phyloP scores from a whole-genome alignment of 2,113 vertebrate species.

The Laticauda colubrina region DNA sequence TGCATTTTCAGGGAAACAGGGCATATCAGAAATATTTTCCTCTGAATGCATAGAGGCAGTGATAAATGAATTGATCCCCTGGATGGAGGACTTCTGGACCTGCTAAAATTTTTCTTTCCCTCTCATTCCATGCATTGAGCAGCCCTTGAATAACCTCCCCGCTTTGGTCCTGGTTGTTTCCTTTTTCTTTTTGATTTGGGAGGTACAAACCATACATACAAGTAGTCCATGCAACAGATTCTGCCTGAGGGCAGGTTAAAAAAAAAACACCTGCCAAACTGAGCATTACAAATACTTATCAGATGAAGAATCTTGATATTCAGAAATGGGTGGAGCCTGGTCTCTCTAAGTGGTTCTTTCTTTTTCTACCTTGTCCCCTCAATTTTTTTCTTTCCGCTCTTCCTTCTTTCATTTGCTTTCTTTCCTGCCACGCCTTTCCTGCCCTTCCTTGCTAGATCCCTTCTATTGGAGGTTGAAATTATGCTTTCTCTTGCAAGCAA shows the following conservation, averaged over 20 bases:
- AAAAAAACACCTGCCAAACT: not conserved
- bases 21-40: slow-evolving; percentile 93
- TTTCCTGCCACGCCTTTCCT: not conserved
- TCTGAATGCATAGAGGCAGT: slow-evolving; percentile 94
- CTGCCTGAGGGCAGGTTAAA: not conserved
- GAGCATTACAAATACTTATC: not conserved
- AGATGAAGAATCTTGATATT: not conserved
- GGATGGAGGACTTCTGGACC: slow-evolving; percentile 76
- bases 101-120: slow-evolving; percentile 81
- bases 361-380: not conserved
- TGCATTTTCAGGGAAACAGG: too few species aligned
- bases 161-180: slow-evolving; percentile 38
- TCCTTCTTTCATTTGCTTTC: not conserved
- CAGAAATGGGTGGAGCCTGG: not conserved
- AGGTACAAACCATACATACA: not conserved
- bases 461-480: not conserved
- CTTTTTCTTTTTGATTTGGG: slow-evolving; percentile 15
- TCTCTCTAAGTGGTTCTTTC: not conserved
- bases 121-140: slow-evolving; percentile 49
- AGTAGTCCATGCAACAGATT: too few species aligned
- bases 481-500: not conserved
- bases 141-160: slow-evolving; percentile 46
- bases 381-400: not conserved
- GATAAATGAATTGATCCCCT: slow-evolving; percentile 98
- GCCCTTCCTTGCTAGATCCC: not conserved